Evolutionary conservation across 2,888 invertebrate species (phyloP).

Genomic region (Agrotis clavis): DNA sequence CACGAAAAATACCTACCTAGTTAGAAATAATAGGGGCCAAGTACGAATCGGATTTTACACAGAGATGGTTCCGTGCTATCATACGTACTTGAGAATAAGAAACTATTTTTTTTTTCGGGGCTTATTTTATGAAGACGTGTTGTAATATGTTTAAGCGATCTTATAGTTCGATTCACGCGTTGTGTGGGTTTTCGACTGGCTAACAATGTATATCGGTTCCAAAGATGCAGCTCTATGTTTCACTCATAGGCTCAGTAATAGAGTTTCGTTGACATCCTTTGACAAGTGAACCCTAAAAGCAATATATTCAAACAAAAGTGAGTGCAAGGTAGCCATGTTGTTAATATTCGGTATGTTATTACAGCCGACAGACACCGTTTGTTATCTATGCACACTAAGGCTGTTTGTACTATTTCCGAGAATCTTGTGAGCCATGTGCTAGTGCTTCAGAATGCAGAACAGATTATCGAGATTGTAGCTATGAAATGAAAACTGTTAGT

Average conservation of each 20-base stretch:
- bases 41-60: background rate
- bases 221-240: background rate
- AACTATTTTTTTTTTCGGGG: too few relatives aligned
- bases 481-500: background rate
- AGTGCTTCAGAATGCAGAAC: conserved; percentile 33
- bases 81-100: too few relatives aligned
- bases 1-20: conserved; percentile 25
- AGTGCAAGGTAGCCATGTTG: conserved; percentile 24
- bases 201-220: background rate
- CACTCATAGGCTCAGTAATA: background rate
- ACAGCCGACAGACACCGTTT: conserved; percentile 33
- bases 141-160: too few relatives aligned
- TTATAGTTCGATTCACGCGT: too few relatives aligned
- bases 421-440: conserved; percentile 43
- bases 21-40: conserved; percentile 9
- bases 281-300: background rate
- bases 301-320: conserved; percentile 24
- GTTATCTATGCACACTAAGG: conserved; percentile 49
- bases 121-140: too few relatives aligned
- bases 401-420: conserved; percentile 42
- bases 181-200: background rate
- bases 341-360: conserved; percentile 51
- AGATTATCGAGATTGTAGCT: conserved; percentile 14
- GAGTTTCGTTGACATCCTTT: background rate
- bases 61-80: background rate